Evolutionary conservation across 2,113 vertebrate species (phyloP).

Genomic region (Catharus minimus): DNA sequence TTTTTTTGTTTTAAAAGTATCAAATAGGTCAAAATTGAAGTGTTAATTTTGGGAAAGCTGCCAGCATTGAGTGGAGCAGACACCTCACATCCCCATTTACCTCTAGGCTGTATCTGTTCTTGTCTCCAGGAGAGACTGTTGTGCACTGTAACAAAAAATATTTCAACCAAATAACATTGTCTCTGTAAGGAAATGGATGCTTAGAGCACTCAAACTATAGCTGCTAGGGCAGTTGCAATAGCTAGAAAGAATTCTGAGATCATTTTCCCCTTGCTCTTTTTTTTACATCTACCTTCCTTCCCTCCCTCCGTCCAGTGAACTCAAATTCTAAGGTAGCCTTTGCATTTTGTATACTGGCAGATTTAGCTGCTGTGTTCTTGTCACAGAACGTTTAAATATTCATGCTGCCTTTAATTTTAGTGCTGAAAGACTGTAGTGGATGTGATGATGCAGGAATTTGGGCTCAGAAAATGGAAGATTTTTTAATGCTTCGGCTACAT

Average conservation of each 20-base stretch:
- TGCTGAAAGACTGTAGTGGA: constrained; percentile 17
- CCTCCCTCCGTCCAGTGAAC: not conserved
- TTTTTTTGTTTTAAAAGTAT: not conserved
- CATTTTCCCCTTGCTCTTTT: not conserved
- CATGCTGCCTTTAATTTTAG: constrained; percentile 22
- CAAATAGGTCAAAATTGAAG: not conserved
- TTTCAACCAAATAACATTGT: not conserved
- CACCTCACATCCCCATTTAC: not conserved
- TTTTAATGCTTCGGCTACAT: not conserved
- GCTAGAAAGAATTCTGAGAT: not conserved
- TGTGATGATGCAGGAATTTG: not conserved
- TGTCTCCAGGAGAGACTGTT: constrained; percentile 14
- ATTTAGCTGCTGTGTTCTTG: not conserved
- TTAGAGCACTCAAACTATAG: not conserved
- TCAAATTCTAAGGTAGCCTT: constrained; percentile 7
- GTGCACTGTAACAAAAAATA: not conserved
- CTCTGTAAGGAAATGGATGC: constrained; percentile 6
- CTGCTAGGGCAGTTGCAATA: not conserved
- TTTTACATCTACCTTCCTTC: not conserved
- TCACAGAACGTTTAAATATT: constrained; percentile 30
- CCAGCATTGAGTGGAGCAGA: not conserved
- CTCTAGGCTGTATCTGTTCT: constrained; percentile 22
- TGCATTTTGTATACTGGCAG: constrained; percentile 4
- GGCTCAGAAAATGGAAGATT: constrained; percentile 3
- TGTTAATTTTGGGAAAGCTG: not conserved